phyloP scores from a whole-genome alignment of 92 coral and sea anemone genomes.

The Metridium senile region DNA sequence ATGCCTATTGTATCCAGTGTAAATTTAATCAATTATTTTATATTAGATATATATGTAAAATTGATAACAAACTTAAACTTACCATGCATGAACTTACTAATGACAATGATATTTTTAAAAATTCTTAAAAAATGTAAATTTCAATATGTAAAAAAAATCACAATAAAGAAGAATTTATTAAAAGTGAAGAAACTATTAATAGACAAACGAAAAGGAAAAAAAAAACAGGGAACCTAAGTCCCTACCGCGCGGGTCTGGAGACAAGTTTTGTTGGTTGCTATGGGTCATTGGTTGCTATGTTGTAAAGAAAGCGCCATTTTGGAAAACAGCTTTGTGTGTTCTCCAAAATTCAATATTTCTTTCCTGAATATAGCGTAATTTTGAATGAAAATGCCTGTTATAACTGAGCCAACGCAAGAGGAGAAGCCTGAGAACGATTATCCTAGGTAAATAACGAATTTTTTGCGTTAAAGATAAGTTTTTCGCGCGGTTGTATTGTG shows the following conservation, averaged over 20 bases:
- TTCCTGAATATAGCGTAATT: neutral
- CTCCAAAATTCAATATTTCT: neutral
- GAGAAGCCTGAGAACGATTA: conserved; percentile 73
- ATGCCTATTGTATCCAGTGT: too few species aligned
- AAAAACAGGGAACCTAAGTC: conserved; percentile 1
- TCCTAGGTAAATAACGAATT: conserved; percentile 70
- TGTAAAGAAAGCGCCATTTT: conserved; percentile 65
- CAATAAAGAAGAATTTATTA: too few species aligned
- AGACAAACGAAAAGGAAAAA: too few species aligned
- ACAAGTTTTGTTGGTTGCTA: conserved; percentile 40
- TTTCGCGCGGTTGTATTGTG: neutral
- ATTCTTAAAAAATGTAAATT: too few species aligned
- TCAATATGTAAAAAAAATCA: too few species aligned
- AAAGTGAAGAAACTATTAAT: too few species aligned
- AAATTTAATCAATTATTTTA: too few species aligned
- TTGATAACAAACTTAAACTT: too few species aligned
- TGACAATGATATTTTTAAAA: too few species aligned
- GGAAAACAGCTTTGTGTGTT: conserved; percentile 28
- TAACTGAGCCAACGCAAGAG: conserved; percentile 24
- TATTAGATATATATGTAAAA: too few species aligned
- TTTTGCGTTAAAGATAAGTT: neutral
- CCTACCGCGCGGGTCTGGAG: neutral
- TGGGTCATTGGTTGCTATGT: conserved; percentile 34
- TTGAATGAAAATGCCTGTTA: conserved; percentile 51
- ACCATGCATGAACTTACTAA: too few species aligned